These are phyloP conservation scores for Uromys caudimaculatus DNA, from an alignment of 2,797 vertebrate species.

Conservation along the genomic window DNA sequence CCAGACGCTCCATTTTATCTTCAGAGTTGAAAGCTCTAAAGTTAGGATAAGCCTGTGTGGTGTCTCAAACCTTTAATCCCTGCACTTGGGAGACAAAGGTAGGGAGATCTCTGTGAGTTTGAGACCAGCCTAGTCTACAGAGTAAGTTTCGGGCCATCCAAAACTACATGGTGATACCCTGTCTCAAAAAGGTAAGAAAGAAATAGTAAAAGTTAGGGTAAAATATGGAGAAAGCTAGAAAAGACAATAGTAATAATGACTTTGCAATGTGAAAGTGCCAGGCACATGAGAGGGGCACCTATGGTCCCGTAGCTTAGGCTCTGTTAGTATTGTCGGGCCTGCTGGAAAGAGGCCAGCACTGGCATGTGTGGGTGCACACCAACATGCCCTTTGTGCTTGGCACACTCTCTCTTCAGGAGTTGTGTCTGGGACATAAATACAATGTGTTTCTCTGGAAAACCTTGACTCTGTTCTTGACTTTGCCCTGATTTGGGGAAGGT, in stretches of 20 bases:
- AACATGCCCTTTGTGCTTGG: background rate
- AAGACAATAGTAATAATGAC: background rate
- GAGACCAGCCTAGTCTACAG: background rate
- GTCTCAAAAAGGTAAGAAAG: background rate
- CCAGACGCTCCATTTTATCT: background rate
- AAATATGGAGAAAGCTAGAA: background rate
- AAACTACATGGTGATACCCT: background rate
- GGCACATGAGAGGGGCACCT: background rate
- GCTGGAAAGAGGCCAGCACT: background rate
- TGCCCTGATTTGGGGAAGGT: slow-evolving; percentile 52
- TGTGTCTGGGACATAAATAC: slow-evolving; percentile 45
- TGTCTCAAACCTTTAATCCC: background rate
- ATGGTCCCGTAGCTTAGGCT: background rate
- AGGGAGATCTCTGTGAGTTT: background rate
- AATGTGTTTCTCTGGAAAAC: slow-evolving; percentile 62
- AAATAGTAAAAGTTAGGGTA: background rate
- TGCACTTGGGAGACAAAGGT: background rate
- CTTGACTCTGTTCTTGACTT: slow-evolving; percentile 66
- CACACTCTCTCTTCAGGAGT: background rate
- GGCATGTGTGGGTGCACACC: background rate
- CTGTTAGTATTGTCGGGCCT: background rate
- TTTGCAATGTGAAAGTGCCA: background rate
- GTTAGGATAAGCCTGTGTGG: background rate
- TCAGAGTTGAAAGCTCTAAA: slow-evolving; percentile 6
- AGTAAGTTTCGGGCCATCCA: background rate